These are phyloP conservation scores for Malthinus seriepunctatus DNA, from an alignment of 2,888 invertebrate species.

Conservation along the genomic window DNA sequence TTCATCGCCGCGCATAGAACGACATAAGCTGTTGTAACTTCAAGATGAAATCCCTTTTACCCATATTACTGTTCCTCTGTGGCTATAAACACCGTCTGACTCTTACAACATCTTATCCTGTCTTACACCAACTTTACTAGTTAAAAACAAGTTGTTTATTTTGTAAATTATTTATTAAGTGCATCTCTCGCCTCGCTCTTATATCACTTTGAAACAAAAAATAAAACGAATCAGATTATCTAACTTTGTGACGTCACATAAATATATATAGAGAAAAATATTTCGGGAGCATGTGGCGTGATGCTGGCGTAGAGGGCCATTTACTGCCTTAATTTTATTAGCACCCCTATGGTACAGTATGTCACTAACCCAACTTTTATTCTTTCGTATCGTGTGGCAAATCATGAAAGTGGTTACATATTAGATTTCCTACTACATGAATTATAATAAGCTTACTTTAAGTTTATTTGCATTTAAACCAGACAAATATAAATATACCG, in stretches of 20 bases:
- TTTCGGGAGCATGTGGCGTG: constrained; percentile 49
- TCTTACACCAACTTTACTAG: constrained; percentile 1
- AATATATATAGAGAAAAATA: constrained; percentile 23
- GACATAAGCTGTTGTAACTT: constrained; percentile 19
- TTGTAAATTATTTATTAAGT: background rate
- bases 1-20: constrained; percentile 25
- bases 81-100: constrained; percentile 33
- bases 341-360: constrained; percentile 44
- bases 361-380: constrained; percentile 31
- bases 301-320: constrained; percentile 50
- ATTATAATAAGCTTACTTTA: constrained; percentile 15
- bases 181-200: background rate
- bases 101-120: constrained; percentile 13
- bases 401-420: constrained; percentile 30
- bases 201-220: too few species aligned
- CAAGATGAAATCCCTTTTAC: constrained; percentile 32
- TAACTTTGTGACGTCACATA: constrained; percentile 33
- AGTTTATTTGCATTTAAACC: constrained; percentile 2
- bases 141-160: background rate
- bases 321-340: constrained; percentile 54
- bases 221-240: constrained; percentile 23
- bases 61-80: constrained; percentile 32
- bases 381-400: constrained; percentile 28
- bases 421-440: constrained; percentile 24
- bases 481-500: too few species aligned